phyloP scores from a whole-genome alignment of 2,888 invertebrate species.

The Acrobasis consociella region DNA sequence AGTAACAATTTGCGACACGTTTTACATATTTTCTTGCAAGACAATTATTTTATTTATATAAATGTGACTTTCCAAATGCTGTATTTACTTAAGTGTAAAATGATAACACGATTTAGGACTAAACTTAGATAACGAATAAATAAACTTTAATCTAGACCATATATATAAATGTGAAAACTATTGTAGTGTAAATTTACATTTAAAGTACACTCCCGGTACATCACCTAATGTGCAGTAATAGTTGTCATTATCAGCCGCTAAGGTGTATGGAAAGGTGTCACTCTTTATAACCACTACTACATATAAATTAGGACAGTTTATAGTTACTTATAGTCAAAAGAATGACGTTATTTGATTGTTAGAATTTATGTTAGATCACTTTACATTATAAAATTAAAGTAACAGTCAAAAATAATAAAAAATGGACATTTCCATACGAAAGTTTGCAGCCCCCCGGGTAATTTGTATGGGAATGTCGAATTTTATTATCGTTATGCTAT shows the following conservation, averaged over 20 bases:
- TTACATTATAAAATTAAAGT: too few relatives aligned
- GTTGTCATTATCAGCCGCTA: background rate
- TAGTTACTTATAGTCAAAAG: too few relatives aligned
- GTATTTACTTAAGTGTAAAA: background rate
- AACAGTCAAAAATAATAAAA: too few relatives aligned
- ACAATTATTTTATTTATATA: background rate
- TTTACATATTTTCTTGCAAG: background rate
- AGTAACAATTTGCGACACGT: background rate
- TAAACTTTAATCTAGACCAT: too few relatives aligned
- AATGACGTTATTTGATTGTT: too few relatives aligned
- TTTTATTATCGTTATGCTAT: too few relatives aligned
- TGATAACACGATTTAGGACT: slow-evolving; percentile 2
- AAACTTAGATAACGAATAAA: background rate
- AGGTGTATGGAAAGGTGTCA: background rate
- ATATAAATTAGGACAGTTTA: background rate
- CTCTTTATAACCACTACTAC: background rate
- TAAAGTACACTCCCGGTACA: background rate
- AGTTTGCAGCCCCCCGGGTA: too few relatives aligned
- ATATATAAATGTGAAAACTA: too few relatives aligned
- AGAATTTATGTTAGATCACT: too few relatives aligned
- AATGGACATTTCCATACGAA: too few relatives aligned
- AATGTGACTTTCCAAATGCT: background rate
- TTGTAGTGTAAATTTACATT: background rate
- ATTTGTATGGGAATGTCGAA: too few relatives aligned
- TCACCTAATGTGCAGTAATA: background rate